Evolutionary conservation across 2,113 vertebrate species (phyloP).

Genomic region (crab-eating macaque (Macaca fascicularis)): DNA sequence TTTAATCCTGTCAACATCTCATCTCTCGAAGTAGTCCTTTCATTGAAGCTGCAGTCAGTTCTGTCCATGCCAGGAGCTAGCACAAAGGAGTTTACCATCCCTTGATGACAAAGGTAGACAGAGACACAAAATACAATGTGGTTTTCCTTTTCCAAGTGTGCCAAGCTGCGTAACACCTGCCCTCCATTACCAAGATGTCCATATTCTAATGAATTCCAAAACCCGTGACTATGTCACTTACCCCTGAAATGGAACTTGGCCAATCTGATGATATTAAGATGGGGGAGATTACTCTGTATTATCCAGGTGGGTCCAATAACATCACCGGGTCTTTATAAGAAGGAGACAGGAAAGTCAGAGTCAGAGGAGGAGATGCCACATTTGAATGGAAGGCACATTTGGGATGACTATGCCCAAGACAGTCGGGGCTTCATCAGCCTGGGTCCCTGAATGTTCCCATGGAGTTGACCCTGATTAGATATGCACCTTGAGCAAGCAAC

Average conservation of each 20-base stretch:
- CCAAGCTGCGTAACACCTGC: neutral
- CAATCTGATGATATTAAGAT: neutral
- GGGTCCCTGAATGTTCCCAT: neutral
- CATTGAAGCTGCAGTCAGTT: neutral
- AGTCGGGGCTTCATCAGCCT: neutral
- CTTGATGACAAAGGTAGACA: neutral
- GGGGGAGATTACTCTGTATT: neutral
- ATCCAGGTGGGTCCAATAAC: neutral
- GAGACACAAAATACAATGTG: neutral
- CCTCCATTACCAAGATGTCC: no score
- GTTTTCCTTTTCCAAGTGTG: neutral
- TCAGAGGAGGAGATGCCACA: neutral
- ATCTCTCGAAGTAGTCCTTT: neutral
- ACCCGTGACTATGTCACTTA: no score
- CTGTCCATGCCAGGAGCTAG: neutral
- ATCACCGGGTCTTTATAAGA: neutral
- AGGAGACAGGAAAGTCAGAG: neutral
- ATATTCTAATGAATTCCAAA: neutral
- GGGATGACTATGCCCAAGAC: neutral
- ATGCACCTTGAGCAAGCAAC: neutral
- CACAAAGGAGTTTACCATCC: no score
- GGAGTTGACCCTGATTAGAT: neutral
- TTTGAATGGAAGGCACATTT: no score
- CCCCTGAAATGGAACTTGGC: neutral
- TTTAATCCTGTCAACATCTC: neutral